These are phyloP conservation scores for Etheostoma cragini DNA, from an alignment of 2,113 vertebrate species.

Conservation along the genomic window DNA sequence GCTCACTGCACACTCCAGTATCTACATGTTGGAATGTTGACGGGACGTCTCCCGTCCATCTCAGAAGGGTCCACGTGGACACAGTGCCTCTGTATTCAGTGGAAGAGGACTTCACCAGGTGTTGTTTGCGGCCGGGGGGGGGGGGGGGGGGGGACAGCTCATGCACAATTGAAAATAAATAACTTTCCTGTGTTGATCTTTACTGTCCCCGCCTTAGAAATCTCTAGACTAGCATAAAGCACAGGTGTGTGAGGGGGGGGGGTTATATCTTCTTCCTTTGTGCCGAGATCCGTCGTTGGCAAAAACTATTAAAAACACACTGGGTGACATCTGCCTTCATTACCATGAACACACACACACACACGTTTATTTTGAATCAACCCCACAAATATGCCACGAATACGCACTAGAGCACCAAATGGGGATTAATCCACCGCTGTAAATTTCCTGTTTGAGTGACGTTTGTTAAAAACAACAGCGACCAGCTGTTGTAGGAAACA, in stretches of 20 bases:
- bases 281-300: too few species aligned
- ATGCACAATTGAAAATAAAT: neutral
- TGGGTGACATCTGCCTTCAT: neutral
- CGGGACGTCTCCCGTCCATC: neutral
- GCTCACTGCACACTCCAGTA: constrained; percentile 12
- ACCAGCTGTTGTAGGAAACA: neutral
- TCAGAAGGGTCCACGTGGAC: constrained; percentile 2
- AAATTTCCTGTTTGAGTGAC: neutral
- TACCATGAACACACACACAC: neutral
- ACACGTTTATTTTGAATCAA: neutral
- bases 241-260: constrained; percentile 14
- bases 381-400: neutral
- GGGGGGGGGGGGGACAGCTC: neutral
- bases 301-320: too few species aligned
- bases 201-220: constrained; percentile 9
- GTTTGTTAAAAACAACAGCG: neutral
- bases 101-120: neutral
- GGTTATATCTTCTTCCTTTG: too few species aligned
- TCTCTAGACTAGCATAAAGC: constrained; percentile 37
- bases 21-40: constrained; percentile 67
- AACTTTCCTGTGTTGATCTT: neutral
- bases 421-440: neutral
- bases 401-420: too few species aligned
- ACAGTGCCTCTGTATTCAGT: neutral
- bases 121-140: neutral